phyloP scores from a whole-genome alignment of 1,140 invertebrate genomes.

The Plectrocnemia conspersa region DNA sequence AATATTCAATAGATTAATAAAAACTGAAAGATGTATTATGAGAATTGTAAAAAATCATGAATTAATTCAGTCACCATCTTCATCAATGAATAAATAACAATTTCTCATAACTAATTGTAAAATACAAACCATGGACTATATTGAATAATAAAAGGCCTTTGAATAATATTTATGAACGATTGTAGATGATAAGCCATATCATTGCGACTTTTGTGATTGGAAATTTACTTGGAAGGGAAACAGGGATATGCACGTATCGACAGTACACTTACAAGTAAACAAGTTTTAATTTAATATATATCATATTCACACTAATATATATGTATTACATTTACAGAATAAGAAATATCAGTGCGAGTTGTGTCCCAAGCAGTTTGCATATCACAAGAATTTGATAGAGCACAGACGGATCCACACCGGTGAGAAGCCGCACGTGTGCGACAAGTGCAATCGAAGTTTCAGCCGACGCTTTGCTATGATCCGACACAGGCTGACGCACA shows the following conservation, averaged over 20 bases:
- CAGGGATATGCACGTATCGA: slow-evolving; percentile 28
- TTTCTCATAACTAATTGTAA: not conserved
- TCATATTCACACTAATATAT: not conserved
- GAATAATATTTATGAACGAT: slow-evolving; percentile 10
- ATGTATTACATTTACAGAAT: slow-evolving; percentile 17
- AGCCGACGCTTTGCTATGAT: slow-evolving; percentile 16
- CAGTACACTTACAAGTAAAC: slow-evolving; percentile 20
- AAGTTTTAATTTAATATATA: not conserved
- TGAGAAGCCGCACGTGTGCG: slow-evolving; percentile 23
- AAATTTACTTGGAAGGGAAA: slow-evolving; percentile 26
- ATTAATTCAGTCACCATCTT: slow-evolving; percentile 22
- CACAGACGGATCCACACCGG: slow-evolving; percentile 38
- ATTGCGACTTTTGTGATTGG: slow-evolving; percentile 22
- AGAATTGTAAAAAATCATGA: slow-evolving; percentile 24
- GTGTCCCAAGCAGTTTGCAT: slow-evolving; percentile 25
- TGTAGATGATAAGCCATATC: slow-evolving; percentile 23
- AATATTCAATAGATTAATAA: not conserved
- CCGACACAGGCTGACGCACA: slow-evolving; percentile 25
- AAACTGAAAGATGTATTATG: slow-evolving; percentile 21
- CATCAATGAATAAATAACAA: slow-evolving; percentile 23
- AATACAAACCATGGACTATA: too few relatives aligned
- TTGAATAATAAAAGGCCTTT: not conserved
- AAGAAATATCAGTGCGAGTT: slow-evolving; percentile 29
- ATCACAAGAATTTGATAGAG: slow-evolving; percentile 22
- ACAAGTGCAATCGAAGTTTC: slow-evolving; percentile 12